Conservation (phyloP, 2,113 vertebrate genomes). For the Sinocyclocheilus anophthalmus region DNA sequence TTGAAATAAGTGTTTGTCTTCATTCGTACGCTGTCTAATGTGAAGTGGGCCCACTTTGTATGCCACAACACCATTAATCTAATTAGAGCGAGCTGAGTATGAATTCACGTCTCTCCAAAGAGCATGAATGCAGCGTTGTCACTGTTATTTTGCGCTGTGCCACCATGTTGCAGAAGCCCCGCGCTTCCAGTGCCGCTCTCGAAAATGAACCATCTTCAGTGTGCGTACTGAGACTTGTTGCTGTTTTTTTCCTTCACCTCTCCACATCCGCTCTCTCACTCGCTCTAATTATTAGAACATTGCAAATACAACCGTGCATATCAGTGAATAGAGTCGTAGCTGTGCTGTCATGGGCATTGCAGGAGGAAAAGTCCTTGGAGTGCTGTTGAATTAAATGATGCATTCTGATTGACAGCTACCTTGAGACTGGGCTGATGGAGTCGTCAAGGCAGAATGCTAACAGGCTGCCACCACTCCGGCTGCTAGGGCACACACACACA, state of each 20-base stretch:
- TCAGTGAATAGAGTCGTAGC: slow-evolving; percentile 94
- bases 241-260: slow-evolving; percentile 61
- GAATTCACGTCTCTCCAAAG: slow-evolving; percentile 83
- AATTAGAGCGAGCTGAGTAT: slow-evolving; percentile 95
- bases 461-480: slow-evolving; percentile 75
- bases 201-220: slow-evolving; percentile 72
- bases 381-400: slow-evolving; percentile 94
- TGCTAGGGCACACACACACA: slow-evolving; percentile 61
- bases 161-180: slow-evolving; percentile 72
- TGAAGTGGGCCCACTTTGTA: slow-evolving; percentile 88
- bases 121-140: slow-evolving; percentile 79
- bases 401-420: slow-evolving; percentile 97
- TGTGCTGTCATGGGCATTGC: slow-evolving; percentile 86
- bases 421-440: slow-evolving; percentile 97
- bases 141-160: slow-evolving; percentile 81
- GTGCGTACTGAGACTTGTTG: slow-evolving; percentile 82
- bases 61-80: slow-evolving; percentile 90
- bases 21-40: slow-evolving; percentile 91
- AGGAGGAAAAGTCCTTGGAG: slow-evolving; percentile 83
- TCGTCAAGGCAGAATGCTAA: slow-evolving; percentile 86
- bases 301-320: slow-evolving; percentile 84
- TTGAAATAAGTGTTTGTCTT: slow-evolving; percentile 93
- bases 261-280: slow-evolving; percentile 46
- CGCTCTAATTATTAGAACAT: slow-evolving; percentile 83
- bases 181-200: slow-evolving; percentile 72